Evolutionary conservation across 2,888 invertebrate species (phyloP).

Genomic region (Dryobotodes eremita): DNA sequence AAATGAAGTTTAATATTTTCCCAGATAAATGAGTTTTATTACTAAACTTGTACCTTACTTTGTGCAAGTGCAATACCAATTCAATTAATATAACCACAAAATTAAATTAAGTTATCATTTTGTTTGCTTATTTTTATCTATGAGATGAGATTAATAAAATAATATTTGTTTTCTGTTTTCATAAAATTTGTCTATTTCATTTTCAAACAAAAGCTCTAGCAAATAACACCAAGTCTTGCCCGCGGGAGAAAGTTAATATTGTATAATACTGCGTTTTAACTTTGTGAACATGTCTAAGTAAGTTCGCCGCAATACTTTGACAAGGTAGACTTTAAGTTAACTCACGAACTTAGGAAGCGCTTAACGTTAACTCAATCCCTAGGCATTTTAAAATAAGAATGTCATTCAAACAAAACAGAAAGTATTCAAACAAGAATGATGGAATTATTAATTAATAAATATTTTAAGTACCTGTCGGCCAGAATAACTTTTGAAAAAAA

Average conservation of each 20-base stretch:
- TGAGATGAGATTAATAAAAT: neutral
- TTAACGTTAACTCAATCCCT: constrained; percentile 6
- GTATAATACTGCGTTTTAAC: constrained; percentile 4
- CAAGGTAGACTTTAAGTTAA: constrained; percentile 22
- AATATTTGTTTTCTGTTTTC: neutral
- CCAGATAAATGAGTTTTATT: neutral
- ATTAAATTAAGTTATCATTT: too few relatives aligned
- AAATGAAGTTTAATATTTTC: neutral
- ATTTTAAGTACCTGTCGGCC: neutral
- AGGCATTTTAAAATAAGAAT: neutral
- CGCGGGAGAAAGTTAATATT: constrained; percentile 7
- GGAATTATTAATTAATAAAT: neutral
- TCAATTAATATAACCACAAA: constrained; percentile 1
- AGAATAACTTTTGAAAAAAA: neutral
- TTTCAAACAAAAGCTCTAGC: neutral
- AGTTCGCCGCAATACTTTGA: constrained; percentile 49
- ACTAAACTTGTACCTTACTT: constrained; percentile 3
- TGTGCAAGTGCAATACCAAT: constrained; percentile 7
- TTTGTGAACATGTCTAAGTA: constrained; percentile 40
- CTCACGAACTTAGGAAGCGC: constrained; percentile 19
- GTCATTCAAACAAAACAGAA: neutral
- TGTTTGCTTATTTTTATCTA: neutral
- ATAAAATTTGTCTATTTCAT: neutral
- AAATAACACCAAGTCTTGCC: neutral
- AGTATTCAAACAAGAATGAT: neutral